Percentiles rank a stretch among this genome's conserved stretches.
phyloP scores from a whole-genome alignment of 2,113 vertebrate genomes.

The Zosterops lateralis region DNA sequence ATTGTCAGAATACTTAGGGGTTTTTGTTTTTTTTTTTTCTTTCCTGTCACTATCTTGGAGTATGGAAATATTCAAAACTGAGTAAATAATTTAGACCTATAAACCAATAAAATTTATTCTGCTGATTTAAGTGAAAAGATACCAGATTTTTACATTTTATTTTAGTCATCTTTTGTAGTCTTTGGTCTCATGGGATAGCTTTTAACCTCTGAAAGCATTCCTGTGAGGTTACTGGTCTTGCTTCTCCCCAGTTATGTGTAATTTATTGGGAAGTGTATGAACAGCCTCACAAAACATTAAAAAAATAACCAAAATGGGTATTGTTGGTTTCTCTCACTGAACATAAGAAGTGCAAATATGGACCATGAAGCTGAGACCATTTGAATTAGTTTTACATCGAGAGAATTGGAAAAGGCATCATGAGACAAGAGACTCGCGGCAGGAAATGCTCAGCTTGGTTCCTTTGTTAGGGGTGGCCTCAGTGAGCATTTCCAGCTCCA shows the following conservation, averaged over 20 bases:
- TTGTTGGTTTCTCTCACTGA: not conserved
- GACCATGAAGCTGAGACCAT: not conserved
- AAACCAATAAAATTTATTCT: not conserved
- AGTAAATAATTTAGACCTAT: not conserved
- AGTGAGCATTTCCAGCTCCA: not conserved
- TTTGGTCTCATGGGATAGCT: not conserved
- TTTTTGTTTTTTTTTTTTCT: not conserved
- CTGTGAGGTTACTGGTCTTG: not conserved
- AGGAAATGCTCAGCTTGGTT: not conserved
- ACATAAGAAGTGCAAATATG: not conserved
- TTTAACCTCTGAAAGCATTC: not conserved
- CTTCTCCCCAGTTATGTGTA: fast-evolving
- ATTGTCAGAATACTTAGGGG: not conserved
- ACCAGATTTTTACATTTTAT: not conserved
- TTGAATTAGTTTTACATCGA: not conserved
- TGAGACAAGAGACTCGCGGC: too few species aligned
- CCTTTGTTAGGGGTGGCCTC: not conserved
- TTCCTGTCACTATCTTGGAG: not conserved
- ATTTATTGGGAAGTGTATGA: not conserved
- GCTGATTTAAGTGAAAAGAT: not conserved
- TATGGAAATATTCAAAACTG: not conserved
- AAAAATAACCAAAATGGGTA: not conserved
- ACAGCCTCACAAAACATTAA: not conserved
- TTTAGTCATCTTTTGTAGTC: not conserved
- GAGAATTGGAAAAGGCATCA: not conserved